phyloP scores from a whole-genome alignment of 35 echinoderm and acorn worm species.

The Ptychodera flava region DNA sequence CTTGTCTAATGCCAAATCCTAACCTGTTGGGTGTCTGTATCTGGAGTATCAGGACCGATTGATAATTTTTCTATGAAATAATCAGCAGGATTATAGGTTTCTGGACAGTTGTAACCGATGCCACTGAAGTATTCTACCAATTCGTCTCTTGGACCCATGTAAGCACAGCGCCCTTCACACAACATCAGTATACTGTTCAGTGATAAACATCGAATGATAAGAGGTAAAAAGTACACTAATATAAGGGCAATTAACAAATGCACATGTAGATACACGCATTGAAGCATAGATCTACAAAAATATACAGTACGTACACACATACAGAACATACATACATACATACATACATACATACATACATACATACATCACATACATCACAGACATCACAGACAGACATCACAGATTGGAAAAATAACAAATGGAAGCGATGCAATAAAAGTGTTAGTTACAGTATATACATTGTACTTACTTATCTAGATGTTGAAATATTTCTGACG shows the following conservation, averaged over 20 bases:
- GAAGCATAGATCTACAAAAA: not conserved
- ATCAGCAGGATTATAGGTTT: constrained; percentile 69
- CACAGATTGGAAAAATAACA: too few species aligned
- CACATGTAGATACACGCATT: not conserved
- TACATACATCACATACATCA: not conserved
- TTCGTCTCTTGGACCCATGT: constrained; percentile 35
- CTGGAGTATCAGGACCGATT: constrained; percentile 18
- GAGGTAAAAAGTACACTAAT: too few species aligned
- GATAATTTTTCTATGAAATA: constrained; percentile 65
- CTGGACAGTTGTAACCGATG: constrained; percentile 50
- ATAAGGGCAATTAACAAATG: not conserved
- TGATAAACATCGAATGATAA: not conserved
- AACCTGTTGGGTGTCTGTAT: not conserved
- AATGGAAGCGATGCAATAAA: too few species aligned
- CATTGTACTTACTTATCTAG: constrained; percentile 35
- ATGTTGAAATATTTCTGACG: constrained; percentile 56
- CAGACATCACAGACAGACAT: too few species aligned
- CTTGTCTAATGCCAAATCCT: too few species aligned
- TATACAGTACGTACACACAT: not conserved
- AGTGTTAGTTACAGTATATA: not conserved
- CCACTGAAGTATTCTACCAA: constrained; percentile 37
- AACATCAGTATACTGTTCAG: constrained; percentile 42
- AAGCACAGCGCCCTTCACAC: constrained; percentile 52
- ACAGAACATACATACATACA: not conserved
- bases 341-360: not conserved